phyloP scores from a whole-genome alignment of 2,113 vertebrate species.

The Sardina pilchardus region DNA sequence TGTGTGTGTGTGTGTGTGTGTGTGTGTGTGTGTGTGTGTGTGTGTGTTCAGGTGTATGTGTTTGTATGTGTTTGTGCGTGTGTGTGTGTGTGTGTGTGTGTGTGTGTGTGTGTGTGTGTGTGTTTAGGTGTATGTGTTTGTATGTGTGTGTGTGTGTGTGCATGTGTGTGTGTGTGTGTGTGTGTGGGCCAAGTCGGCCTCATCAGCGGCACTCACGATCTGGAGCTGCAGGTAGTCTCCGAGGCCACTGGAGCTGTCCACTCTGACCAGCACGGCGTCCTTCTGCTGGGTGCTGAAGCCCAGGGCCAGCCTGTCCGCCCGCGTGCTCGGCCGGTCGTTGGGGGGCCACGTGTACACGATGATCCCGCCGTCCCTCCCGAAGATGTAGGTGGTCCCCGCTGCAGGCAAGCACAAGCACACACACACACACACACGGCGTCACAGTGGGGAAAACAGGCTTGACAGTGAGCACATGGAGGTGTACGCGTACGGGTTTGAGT shows the following conservation, averaged over 20 bases:
- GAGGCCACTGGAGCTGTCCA: slow-evolving; percentile 95
- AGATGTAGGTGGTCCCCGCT: slow-evolving; percentile 99
- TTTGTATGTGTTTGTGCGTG: slow-evolving; percentile 18
- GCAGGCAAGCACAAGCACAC: slow-evolving; percentile 45
- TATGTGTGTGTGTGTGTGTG: neutral
- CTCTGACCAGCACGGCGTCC: slow-evolving; percentile 90
- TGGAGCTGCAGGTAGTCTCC: slow-evolving; percentile 98
- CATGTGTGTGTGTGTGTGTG: slow-evolving; percentile 14
- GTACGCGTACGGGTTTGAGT: neutral
- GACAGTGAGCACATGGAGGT: neutral
- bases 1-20: slow-evolving; percentile 4
- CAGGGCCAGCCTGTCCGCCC: slow-evolving; percentile 94
- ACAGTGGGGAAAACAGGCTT: neutral
- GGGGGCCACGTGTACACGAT: slow-evolving; percentile 98
- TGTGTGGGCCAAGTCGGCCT: neutral
- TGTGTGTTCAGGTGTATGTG: neutral
- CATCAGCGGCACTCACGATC: slow-evolving; percentile 82
- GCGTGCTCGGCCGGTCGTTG: slow-evolving; percentile 96
- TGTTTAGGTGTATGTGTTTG: neutral
- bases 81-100: slow-evolving; percentile 4
- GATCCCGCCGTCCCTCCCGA: slow-evolving; percentile 94
- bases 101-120: neutral
- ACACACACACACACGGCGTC: neutral
- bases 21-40: neutral
- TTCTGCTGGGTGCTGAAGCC: slow-evolving; percentile 98